Evolutionary conservation across 2,797 vertebrate genomes (phyloP), one percentile per base, ranked within the genome.

Genomic region (Syncerus caffer): DNA sequence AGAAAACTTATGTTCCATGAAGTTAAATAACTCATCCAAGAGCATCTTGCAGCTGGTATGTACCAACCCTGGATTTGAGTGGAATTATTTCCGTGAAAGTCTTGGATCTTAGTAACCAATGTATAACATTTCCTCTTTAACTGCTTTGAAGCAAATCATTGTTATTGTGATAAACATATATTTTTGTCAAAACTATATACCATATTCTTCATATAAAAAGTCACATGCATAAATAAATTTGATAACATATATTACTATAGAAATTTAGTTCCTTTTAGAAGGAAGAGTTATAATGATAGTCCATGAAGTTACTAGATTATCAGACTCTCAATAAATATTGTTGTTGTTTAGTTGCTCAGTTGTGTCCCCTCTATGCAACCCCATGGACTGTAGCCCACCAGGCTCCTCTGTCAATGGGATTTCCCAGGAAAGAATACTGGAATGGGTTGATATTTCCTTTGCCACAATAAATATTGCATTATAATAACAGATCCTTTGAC

Each of bases 101-200:
- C 67, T 94, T 97, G 51, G 16, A 86, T 97, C 25, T 95, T 93
- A 67, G 89, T 90, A 96, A 96, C 13, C 16, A 60, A 16, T 76
- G 0, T 29, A 45, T 53, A 80, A 80, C 14, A 93, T 47, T 90
- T 15, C 7, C 9, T 82, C 21, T 97, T 82, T 42, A 79, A 89
- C 8, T 67, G 7, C 11, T 89, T 53, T 87, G 53, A 94, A 91
- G 42, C 2, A 87, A 93, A 80, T 64, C 6, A 57, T 47, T 95
- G 34, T 95, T 92, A 74, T 78, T 91, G 19, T 83, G 29, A 84
- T 14, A 97, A 92, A 86, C 16, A 45, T 21, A 34, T 27, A 80
- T 67, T 67, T 53, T 16, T 97, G 9, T 93, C 57, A 85, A 93
- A 97, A 91, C 86, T 78, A 15, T 58, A 12, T 57, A 47, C 78